phyloP scores from a whole-genome alignment of 1,140 invertebrate species.

The Kradibia gibbosae region DNA sequence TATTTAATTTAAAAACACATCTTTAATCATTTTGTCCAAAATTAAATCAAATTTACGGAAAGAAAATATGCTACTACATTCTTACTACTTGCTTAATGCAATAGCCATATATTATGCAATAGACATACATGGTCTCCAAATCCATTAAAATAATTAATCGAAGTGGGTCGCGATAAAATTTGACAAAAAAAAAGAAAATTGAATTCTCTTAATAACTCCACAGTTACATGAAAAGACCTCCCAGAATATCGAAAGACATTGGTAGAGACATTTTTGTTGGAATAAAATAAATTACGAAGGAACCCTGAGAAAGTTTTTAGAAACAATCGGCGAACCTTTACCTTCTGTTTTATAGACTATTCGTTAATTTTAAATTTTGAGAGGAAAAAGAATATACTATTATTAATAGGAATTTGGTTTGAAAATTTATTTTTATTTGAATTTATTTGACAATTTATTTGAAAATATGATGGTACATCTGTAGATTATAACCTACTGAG shows the following conservation, averaged over 20 bases:
- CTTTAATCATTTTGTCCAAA: not conserved
- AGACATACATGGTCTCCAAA: not conserved
- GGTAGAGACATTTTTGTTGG: slow-evolving; percentile 44
- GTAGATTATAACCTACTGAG: too few relatives aligned
- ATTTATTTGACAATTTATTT: too few relatives aligned
- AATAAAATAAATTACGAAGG: slow-evolving; percentile 53
- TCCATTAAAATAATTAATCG: slow-evolving; percentile 20
- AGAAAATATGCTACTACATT: too few relatives aligned
- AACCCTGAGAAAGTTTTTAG: not conserved
- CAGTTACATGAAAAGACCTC: slow-evolving; percentile 27
- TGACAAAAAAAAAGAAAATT: slow-evolving; percentile 3
- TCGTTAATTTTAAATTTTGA: not conserved
- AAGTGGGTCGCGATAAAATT: slow-evolving; percentile 17
- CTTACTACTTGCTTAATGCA: too few relatives aligned
- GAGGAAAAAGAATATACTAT: not conserved
- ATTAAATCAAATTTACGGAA: not conserved
- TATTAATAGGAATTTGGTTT: too few relatives aligned
- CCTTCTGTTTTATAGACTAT: not conserved
- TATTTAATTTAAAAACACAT: not conserved
- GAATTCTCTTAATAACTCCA: not conserved
- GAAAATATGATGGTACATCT: too few relatives aligned
- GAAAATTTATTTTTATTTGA: too few relatives aligned
- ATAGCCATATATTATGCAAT: not conserved
- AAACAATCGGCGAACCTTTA: not conserved
- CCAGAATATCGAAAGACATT: slow-evolving; percentile 45